Evolutionary conservation across 2,113 vertebrate genomes (phyloP), one percentile per base, ranked within the genome.

Genomic region (Catagonus wagneri): DNA sequence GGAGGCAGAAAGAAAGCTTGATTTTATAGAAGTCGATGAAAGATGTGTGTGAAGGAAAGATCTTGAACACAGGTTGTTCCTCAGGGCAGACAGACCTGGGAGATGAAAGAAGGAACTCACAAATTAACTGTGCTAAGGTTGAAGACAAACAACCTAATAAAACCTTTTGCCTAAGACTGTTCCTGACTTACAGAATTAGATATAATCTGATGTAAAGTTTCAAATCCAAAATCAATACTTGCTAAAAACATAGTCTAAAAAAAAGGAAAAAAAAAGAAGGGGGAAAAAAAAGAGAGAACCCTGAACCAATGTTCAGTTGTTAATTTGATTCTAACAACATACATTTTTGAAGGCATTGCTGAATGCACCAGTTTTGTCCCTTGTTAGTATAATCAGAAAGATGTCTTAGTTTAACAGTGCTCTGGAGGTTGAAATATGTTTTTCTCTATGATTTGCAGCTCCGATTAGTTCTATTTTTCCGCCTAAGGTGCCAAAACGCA

Each of bases 251-350:
- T 74, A 83, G 44, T 93, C 27, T 90, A 25, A 44, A 90, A 90
- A 89, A 63, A 61, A 34, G n/a, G 85, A 89, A 87, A 60, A 68
- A 60, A n/a, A n/a, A n/a, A n/a, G n/a, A n/a, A n/a, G n/a, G n/a
- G n/a, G n/a, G 23, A 95, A 44, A 44, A 44, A 44, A 44, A 44
- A 44, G 79, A 95, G 79, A 89, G n/a, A 95, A 91, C 80, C 20
- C 56, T 56, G 69, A 95, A 85, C 85, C 95, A 78, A 63, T 91
- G 89, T 89, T 93, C 91, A 34, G 71, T 83, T 95, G 92, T 93
- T 95, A 91, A 91, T 94, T 88, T 95, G 71, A 81, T 93, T 94
- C 85, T 91, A 91, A 94, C 66, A 85, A 85, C 94, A 50, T 29
- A 89, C 34, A 83, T 93, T 96, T 97, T 83, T 78, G 44, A 93